A percentile compares a stretch with the other conserved stretches of the same genome.
These are phyloP conservation scores for Leucania comma DNA, from an alignment of 2,888 invertebrate genomes.

Conservation along the genomic window DNA sequence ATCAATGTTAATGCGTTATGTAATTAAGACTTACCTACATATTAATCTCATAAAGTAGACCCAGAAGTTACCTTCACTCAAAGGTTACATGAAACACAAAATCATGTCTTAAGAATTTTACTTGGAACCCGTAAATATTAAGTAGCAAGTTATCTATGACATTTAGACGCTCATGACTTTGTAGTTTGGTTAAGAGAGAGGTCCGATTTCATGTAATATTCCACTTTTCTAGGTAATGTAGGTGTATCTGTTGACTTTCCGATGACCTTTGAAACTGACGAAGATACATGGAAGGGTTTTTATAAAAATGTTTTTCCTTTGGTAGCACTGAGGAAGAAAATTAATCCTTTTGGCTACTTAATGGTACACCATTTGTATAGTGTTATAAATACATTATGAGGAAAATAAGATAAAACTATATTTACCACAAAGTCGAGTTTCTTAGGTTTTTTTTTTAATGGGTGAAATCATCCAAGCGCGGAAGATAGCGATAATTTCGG, in stretches of 20 bases:
- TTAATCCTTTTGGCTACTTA: not conserved
- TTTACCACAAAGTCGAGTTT: no score
- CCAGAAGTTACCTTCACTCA: not conserved
- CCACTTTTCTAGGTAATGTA: not conserved
- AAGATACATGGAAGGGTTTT: not conserved
- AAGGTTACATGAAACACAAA: slow-evolving; percentile 6
- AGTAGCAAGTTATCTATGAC: not conserved
- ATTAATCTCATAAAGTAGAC: not conserved
- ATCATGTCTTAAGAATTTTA: not conserved
- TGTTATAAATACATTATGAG: not conserved
- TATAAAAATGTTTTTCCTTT: not conserved
- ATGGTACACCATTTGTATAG: not conserved
- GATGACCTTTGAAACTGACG: slow-evolving; percentile 13
- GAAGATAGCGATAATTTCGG: no score
- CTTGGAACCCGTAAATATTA: slow-evolving; percentile 33
- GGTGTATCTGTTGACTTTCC: not conserved
- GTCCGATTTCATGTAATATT: slow-evolving; percentile 32
- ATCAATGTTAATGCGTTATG: not conserved
- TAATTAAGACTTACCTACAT: no score
- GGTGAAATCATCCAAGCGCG: no score
- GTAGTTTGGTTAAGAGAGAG: not conserved
- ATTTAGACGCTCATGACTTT: not conserved
- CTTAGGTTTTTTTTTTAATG: no score
- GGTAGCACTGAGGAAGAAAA: not conserved
- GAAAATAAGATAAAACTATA: not conserved